Conservation (phyloP, 2,113 vertebrate species). For the Mesoclemmys tuberculata region DNA sequence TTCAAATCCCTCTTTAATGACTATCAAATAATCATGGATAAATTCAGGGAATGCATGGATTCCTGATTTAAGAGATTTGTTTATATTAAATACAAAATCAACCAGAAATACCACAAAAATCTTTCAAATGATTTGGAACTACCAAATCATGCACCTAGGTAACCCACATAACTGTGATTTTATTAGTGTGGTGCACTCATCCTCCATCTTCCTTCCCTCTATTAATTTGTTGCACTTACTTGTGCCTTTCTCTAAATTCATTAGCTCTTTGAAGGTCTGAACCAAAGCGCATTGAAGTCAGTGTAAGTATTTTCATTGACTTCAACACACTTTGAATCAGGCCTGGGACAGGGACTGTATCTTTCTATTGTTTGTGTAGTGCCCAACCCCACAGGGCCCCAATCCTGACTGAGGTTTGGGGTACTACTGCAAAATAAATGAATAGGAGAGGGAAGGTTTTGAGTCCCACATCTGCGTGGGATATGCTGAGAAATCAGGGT, state of each 20-base stretch:
- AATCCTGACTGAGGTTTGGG: not conserved
- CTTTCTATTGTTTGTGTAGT: not conserved
- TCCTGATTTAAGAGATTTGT: not conserved
- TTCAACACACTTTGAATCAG: not conserved
- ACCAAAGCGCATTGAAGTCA: not conserved
- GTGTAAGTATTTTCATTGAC: not conserved
- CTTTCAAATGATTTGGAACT: not conserved
- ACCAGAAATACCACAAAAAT: not conserved
- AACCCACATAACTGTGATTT: not conserved
- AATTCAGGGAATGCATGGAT: not conserved
- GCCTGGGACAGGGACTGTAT: not conserved
- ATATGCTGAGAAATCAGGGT: conserved; percentile 8
- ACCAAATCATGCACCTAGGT: not conserved
- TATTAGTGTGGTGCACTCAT: not conserved
- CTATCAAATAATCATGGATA: not conserved
- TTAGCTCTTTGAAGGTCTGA: not conserved
- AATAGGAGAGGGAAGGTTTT: not conserved
- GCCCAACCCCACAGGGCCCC: not conserved
- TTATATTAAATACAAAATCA: not conserved
- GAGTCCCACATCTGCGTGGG: not conserved
- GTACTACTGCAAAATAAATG: not conserved
- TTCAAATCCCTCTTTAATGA: not conserved
- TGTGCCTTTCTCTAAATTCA: not conserved
- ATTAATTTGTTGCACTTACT: not conserved
- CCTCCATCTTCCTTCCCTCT: not conserved